Percentiles rank a stretch among this genome's conserved stretches.
phyloP scores from a whole-genome alignment of 2,797 vertebrate genomes.

The Chromobotia macracanthus region DNA sequence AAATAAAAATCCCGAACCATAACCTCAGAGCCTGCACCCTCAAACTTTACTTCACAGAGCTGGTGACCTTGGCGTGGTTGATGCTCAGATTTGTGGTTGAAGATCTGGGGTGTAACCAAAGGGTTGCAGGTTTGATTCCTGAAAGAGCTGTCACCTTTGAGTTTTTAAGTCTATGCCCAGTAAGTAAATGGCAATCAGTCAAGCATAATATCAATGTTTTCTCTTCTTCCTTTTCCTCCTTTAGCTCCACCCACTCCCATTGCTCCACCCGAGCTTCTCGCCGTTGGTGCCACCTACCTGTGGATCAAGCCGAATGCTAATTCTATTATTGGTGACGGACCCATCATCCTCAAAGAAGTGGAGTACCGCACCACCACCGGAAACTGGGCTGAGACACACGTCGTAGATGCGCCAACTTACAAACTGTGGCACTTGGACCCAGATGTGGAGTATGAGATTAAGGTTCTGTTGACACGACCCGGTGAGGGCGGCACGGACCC shows the following conservation, averaged over 20 bases:
- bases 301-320: conserved; percentile 99
- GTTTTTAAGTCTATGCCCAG: no score
- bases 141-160: no score
- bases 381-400: conserved; percentile 94
- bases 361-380: conserved; percentile 94
- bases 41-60: no score
- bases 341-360: conserved; percentile 95
- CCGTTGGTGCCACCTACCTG: conserved; percentile 93
- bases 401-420: conserved; percentile 93
- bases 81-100: no score
- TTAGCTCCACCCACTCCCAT: conserved; percentile 94
- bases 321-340: conserved; percentile 96
- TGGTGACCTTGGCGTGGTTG: no score
- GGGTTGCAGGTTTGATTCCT: no score
- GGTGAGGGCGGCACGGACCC: conserved; percentile 94
- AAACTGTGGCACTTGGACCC: conserved; percentile 97
- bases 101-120: no score
- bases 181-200: no score
- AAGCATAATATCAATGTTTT: no score
- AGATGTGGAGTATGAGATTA: conserved; percentile 96
- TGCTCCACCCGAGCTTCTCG: conserved; percentile 90
- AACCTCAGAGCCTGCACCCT: no score
- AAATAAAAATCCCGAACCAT: no score
- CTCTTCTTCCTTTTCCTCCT: background rate
- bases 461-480: conserved; percentile 90